Evolutionary conservation across 2,888 invertebrate genomes (phyloP), one percentile per base, ranked within the genome.

Genomic region (Zygaena filipendulae): DNA sequence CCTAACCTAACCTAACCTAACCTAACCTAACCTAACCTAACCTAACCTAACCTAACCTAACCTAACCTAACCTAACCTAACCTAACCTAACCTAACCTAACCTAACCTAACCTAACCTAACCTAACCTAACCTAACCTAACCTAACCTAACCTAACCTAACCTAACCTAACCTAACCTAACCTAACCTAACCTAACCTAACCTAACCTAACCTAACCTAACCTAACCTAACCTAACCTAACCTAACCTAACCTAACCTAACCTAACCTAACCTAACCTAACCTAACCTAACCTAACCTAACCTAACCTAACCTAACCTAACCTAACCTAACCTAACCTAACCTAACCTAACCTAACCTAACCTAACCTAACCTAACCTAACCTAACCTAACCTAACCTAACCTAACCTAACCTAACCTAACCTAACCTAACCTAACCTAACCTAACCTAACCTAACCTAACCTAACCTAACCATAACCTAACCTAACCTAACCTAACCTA

Each of bases 1-100:
- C 33, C 33, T 33, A 29, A 33, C 33, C 33, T 33, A 29, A 29
- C 33, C 33, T 33, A 29, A 33, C 33, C 33, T 33, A 29, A 33
- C 33, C 33, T 29, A 29, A 29, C 33, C 33, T 29, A 29, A 29
- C 33, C 33, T 29, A 27, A 29, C 33, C 33, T 29, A 29, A 33
- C 33, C 33, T 29, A 29, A 33, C 33, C 33, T 27, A 29, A 33
- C 33, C 33, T 29, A 29, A 33, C 33, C 33, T 29, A 29, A 29
- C 33, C 33, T 30, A 27, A 29, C 33, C 33, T 30, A 30, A 33
- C 33, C 33, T 29, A 30, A 29, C 33, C 33, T 30, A 27, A 29
- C 33, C 33, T 30, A 27, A 29, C 33, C 33, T 27, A 30, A 33
- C 33, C 33, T 30, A 24, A 29, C 33, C 33, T 30, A 27, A 29